Conservation (phyloP, 2,888 invertebrate genomes). For the Chorisops tibialis region DNA sequence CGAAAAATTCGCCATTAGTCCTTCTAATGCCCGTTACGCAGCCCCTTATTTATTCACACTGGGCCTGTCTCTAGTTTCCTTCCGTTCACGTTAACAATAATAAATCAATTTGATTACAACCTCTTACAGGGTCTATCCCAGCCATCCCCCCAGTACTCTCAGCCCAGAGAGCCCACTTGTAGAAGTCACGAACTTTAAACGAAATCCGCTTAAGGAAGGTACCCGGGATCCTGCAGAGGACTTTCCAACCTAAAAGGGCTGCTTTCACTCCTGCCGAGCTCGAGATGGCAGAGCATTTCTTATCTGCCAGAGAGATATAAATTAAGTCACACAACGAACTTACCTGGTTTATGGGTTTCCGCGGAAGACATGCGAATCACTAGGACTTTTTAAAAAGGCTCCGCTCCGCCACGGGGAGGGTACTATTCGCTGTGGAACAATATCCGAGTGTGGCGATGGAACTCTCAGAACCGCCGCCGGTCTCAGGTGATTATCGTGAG, state of each 20-base stretch:
- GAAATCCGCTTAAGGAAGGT: neutral
- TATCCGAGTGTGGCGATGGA: too few relatives aligned
- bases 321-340: slow-evolving; percentile 25
- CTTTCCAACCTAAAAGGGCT: neutral
- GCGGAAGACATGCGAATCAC: neutral
- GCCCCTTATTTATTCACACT: slow-evolving; percentile 25
- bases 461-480: too few relatives aligned
- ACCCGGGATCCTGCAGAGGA: neutral
- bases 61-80: slow-evolving; percentile 19
- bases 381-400: too few relatives aligned
- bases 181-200: slow-evolving; percentile 21
- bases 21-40: neutral
- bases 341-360: slow-evolving; percentile 5
- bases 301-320: slow-evolving; percentile 25
- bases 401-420: too few relatives aligned
- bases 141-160: too few relatives aligned
- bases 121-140: too few relatives aligned
- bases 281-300: slow-evolving; percentile 14
- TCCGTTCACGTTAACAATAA: slow-evolving; percentile 28
- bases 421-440: too few relatives aligned
- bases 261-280: neutral
- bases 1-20: neutral
- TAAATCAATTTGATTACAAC: slow-evolving; percentile 29
- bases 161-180: slow-evolving; percentile 1
- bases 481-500: too few relatives aligned